Percentiles rank a stretch among this genome's conserved stretches.
phyloP scores from a whole-genome alignment of 2,888 invertebrate species.

The Drosophila parthenogenetica region DNA sequence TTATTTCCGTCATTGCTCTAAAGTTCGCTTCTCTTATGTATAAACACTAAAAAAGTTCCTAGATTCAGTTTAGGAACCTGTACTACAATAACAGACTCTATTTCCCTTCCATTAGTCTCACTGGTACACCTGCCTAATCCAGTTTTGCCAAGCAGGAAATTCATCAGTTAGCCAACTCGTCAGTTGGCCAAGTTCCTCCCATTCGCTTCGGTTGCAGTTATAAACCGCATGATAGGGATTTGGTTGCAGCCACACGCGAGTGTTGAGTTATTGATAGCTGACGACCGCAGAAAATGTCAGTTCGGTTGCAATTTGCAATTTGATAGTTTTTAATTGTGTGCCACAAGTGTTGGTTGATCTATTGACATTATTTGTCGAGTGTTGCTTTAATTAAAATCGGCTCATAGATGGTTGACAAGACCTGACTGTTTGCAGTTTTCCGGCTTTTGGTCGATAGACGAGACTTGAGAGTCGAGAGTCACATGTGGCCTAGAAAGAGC shows the following conservation, averaged over 20 bases:
- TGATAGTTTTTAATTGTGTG: conserved; percentile 69
- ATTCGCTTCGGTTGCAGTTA: background rate
- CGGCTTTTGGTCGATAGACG: conserved; percentile 6
- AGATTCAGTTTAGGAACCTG: too few species aligned
- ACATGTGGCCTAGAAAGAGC: conserved; percentile 20
- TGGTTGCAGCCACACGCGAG: conserved; percentile 43
- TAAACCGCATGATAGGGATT: conserved; percentile 74
- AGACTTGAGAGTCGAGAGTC: background rate
- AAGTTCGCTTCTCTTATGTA: too few species aligned
- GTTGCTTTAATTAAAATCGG: conserved; percentile 63
- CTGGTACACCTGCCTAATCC: background rate
- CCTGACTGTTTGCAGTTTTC: conserved; percentile 11
- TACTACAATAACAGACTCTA: too few species aligned
- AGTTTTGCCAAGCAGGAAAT: background rate
- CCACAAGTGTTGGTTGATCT: conserved; percentile 62
- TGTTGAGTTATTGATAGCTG: conserved; percentile 69
- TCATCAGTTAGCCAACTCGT: background rate
- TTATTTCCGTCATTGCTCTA: too few species aligned
- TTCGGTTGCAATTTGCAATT: conserved; percentile 47
- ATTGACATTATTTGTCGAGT: conserved; percentile 65
- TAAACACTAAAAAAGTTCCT: too few species aligned
- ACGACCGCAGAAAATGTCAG: conserved; percentile 62
- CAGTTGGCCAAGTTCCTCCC: background rate
- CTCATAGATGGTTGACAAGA: conserved; percentile 28
- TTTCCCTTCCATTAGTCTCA: background rate